phyloP scores from a whole-genome alignment of 2,797 vertebrate genomes.

The Scolopax bukidnonensis region DNA sequence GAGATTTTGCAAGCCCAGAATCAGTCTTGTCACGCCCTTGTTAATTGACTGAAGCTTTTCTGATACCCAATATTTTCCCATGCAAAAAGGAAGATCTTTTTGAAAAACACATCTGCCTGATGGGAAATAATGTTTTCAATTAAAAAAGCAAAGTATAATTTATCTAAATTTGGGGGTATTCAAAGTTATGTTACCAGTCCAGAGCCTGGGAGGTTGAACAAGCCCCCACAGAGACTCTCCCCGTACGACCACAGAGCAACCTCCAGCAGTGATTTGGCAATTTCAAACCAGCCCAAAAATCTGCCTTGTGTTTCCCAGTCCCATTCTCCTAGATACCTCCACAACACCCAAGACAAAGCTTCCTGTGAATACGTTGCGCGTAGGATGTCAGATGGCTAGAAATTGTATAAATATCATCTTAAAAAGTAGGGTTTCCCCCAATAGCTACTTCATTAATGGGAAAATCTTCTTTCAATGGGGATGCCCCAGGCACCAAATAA shows the following conservation, averaged over 20 bases:
- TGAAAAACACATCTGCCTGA: background rate
- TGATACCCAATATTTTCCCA: background rate
- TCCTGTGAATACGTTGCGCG: rapidly evolving
- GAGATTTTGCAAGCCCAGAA: background rate
- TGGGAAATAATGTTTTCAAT: background rate
- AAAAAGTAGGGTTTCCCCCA: background rate
- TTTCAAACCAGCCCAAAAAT: background rate
- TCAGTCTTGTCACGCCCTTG: background rate
- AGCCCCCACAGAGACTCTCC: background rate
- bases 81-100: background rate
- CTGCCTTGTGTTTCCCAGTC: background rate
- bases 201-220: background rate
- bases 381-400: background rate
- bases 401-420: background rate
- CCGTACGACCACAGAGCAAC: background rate
- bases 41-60: background rate
- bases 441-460: background rate
- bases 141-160: background rate
- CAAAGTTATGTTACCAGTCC: background rate
- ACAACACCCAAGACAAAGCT: background rate
- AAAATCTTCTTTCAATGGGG: background rate
- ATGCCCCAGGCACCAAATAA: background rate
- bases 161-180: background rate
- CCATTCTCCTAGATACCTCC: background rate
- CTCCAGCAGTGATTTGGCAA: background rate